Base-by-base conservation (phyloP, 2,797 vertebrate genomes). In the Poecilia gillii region DNA sequence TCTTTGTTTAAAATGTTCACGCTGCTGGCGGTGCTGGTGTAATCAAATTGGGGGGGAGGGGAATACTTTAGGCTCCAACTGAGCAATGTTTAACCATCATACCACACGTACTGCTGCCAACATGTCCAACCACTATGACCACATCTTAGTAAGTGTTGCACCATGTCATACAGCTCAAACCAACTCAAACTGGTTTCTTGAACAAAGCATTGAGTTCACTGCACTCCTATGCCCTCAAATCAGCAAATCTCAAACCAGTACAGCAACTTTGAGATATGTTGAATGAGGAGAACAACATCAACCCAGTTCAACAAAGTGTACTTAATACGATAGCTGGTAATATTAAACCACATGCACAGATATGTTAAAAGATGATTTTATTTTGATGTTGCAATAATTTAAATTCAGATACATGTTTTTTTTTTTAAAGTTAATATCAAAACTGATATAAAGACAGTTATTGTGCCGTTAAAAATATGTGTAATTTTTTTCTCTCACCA, bases 401-500 rank as follows among this genome's bases (percentile, higher is more conserved):
- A 33, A 33, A 36, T 64, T 64, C 16, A 64, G 1, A 33, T 33
- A 62, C 2, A 7, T 18, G 5, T 16, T 31, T 28, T 28, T 31
- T 28, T 28, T 13, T 28, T n/a, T 16, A 47, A 47, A 14, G 4
- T 28, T 31, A 28, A 28, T 59, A 59, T 13, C 68, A 46, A 16
- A 45, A 43, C 9, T 6, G 25, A 71, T 45, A n/a, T 71, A 8
- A 28, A 45, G 45, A 9, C 6, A 28, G 25, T 71, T 46, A 14
- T 8, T 71, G 13, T 71, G 23, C 11, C 12, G 14, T 70, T 43
- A 43, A 39, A 41, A 70, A 70, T 33, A 62, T 70, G 20, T 68
- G 9, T 41, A 41, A 23, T 43, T 76, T 78, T 90, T 74, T 45
- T 23, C 39, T 72, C 73, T 84, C 74, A 74, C 76, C 66, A 74